Evolutionary conservation across 2,888 invertebrate species (phyloP).

Genomic region (Ptychoptera contaminata): DNA sequence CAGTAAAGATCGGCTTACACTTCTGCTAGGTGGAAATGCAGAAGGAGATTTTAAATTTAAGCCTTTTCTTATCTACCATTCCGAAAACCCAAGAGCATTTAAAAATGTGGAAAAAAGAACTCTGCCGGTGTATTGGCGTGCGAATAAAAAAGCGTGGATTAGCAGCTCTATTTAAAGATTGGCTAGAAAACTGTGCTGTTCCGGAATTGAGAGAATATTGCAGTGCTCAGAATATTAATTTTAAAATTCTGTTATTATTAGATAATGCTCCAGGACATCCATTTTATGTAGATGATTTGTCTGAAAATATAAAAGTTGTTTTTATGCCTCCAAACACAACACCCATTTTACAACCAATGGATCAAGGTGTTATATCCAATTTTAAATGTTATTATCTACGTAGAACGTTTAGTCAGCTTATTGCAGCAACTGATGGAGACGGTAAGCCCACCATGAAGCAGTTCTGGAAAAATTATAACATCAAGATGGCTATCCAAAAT

Average conservation of each 20-base stretch:
- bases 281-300: neutral
- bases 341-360: conserved; percentile 1
- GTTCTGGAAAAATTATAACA: conserved; percentile 9
- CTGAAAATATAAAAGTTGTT: neutral
- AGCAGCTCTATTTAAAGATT: no score
- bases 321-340: no score
- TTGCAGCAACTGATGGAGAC: conserved; percentile 6
- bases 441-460: conserved; percentile 8
- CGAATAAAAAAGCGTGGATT: no score
- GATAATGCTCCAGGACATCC: no score
- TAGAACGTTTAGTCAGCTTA: conserved; percentile 4
- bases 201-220: neutral
- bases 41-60: no score
- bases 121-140: no score
- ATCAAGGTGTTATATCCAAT: conserved; percentile 5
- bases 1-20: conserved; percentile 4
- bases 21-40: conserved; percentile 5
- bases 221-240: neutral
- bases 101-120: conserved; percentile 3
- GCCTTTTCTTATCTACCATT: conserved; percentile 20
- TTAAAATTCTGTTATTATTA: neutral
- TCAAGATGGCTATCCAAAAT: conserved; percentile 9
- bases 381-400: conserved; percentile 8
- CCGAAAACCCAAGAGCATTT: conserved; percentile 17
- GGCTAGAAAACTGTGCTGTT: no score